Conservation (phyloP, 2,888 invertebrate species). For the Agrotis clavis region DNA sequence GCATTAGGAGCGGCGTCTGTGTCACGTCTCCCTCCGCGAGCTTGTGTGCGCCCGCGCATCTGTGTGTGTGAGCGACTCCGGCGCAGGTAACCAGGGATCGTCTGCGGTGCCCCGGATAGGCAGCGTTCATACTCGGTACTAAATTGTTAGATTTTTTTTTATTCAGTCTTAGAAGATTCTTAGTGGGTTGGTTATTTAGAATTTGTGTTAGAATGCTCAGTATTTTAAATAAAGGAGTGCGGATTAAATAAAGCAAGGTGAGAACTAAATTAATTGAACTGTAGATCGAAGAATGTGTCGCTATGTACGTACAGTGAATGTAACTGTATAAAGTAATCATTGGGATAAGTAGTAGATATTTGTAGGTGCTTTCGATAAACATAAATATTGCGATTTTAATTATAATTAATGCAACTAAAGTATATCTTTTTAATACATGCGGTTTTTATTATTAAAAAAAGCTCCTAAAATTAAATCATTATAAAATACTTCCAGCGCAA, state of each 20-base stretch:
- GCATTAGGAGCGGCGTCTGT: constrained; percentile 84
- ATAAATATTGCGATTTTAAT: not conserved
- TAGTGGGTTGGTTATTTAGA: constrained; percentile 69
- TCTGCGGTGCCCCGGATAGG: constrained; percentile 77
- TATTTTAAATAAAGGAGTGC: constrained; percentile 34
- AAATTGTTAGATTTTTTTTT: constrained; percentile 79
- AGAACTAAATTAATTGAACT: constrained; percentile 57
- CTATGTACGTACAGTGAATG: constrained; percentile 5
- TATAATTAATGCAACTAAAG: too few relatives aligned
- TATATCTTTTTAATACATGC: too few relatives aligned
- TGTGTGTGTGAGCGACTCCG: constrained; percentile 70
- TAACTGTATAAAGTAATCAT: not conserved
- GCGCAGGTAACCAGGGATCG: constrained; percentile 90
- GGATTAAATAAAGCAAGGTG: constrained; percentile 26
- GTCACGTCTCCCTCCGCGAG: constrained; percentile 78
- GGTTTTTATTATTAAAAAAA: not conserved
- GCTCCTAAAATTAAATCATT: constrained; percentile 32
- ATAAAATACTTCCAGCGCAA: constrained; percentile 43
- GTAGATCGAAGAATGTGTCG: constrained; percentile 30
- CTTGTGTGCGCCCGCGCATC: constrained; percentile 56
- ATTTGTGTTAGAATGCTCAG: constrained; percentile 57
- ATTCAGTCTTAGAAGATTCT: constrained; percentile 84
- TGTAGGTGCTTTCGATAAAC: not conserved
- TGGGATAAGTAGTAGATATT: not conserved
- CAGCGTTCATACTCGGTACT: constrained; percentile 76